Evolutionary conservation across 2,797 vertebrate species (phyloP).

Genomic region (Phylloscopus collybita): DNA sequence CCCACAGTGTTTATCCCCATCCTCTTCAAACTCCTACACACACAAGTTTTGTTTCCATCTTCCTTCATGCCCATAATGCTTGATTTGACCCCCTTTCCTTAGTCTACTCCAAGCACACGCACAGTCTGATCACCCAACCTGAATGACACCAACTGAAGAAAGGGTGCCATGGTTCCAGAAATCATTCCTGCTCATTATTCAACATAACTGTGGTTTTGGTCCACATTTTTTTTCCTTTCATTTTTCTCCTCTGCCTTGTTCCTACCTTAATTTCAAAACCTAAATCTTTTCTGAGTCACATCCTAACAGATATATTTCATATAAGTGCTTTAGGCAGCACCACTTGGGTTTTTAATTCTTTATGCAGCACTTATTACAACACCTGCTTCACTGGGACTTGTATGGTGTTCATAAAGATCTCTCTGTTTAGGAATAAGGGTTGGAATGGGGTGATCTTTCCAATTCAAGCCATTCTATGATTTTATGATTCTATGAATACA

Average conservation of each 20-base stretch:
- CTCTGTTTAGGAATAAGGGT: neutral
- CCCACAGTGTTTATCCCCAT: constrained; percentile 3
- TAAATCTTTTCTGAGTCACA: neutral
- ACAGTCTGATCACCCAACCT: neutral
- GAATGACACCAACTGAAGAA: neutral
- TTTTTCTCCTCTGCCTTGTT: neutral
- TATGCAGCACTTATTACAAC: neutral
- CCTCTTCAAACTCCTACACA: neutral
- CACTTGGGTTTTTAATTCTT: neutral
- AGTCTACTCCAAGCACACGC: neutral
- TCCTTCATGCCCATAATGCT: neutral
- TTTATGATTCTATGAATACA: neutral
- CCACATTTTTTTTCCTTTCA: neutral
- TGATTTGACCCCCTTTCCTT: neutral
- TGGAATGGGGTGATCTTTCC: neutral
- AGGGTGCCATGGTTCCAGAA: neutral
- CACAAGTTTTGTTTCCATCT: neutral
- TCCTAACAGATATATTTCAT: neutral
- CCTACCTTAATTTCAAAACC: neutral
- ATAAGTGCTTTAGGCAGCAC: neutral
- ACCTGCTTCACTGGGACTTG: neutral
- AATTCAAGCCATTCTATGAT: neutral
- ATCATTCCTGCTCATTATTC: neutral
- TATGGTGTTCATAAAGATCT: neutral
- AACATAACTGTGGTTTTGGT: neutral